Evolutionary conservation across 2,113 vertebrate genomes (phyloP).

Genomic region (Bubo blakistoni): DNA sequence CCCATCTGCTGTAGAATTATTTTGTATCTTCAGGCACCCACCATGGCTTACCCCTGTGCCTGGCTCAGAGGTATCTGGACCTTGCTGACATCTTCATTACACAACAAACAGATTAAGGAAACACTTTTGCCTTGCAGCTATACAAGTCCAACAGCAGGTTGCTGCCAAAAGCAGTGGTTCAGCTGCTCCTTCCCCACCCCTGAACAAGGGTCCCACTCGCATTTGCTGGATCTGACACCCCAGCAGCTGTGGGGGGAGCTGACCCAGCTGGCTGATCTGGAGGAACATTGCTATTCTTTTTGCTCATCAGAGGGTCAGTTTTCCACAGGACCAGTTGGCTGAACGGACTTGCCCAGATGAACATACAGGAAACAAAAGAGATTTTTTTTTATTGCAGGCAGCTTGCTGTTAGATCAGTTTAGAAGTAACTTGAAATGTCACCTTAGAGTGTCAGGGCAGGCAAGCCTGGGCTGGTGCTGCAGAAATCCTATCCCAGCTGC

Average conservation of each 20-base stretch:
- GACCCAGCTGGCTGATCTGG: not conserved
- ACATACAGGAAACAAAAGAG: not conserved
- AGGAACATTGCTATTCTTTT: not conserved
- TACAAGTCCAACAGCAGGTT: not conserved
- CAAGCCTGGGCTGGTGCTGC: not conserved
- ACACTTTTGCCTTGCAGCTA: not conserved
- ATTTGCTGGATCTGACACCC: not conserved
- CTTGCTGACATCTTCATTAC: not conserved
- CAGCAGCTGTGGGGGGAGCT: not conserved
- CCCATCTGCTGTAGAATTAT: not conserved
- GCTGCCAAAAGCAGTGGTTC: not conserved
- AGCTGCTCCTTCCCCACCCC: not conserved
- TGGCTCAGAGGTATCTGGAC: not conserved
- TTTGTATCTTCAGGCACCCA: not conserved
- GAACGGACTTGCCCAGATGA: not conserved
- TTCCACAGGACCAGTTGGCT: not conserved
- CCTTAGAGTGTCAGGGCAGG: not conserved
- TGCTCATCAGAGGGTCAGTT: not conserved
- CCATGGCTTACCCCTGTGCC: not conserved
- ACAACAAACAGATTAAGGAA: not conserved
- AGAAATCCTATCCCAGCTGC: not conserved
- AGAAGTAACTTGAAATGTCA: not conserved
- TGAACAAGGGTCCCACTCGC: not conserved
- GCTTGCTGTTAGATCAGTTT: not conserved
- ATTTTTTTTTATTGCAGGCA: not conserved